Percentiles rank a stretch among this genome's conserved stretches.
These are phyloP conservation scores for Maniola jurtina DNA, from an alignment of 1,140 invertebrate genomes.

Conservation along the genomic window DNA sequence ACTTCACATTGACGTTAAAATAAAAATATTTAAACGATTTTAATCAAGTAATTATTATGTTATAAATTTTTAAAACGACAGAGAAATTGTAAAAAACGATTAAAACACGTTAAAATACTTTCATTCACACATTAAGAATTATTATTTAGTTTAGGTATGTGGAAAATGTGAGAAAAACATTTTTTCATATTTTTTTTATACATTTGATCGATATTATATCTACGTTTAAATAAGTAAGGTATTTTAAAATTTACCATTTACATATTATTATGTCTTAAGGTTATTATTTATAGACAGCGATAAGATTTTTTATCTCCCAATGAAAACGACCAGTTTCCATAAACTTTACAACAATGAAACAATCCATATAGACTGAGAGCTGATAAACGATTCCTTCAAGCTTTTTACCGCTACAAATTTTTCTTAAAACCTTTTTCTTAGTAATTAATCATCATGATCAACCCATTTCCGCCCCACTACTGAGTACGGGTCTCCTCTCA, in stretches of 20 bases:
- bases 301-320: constrained; percentile 52
- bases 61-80: background rate
- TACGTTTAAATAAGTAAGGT: constrained; percentile 29
- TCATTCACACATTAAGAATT: constrained; percentile 13
- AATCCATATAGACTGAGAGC: constrained; percentile 42
- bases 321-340: constrained; percentile 64
- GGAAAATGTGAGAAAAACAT: background rate
- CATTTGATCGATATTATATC: constrained; percentile 21
- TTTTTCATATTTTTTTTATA: constrained; percentile 5
- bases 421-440: background rate
- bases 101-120: constrained; percentile 22
- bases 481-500: too few relatives aligned
- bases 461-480: too few relatives aligned
- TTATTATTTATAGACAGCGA: constrained; percentile 52
- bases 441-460: too few relatives aligned
- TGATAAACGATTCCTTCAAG: constrained; percentile 30
- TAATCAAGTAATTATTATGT: constrained; percentile 13
- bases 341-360: constrained; percentile 76
- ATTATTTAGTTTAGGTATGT: background rate
- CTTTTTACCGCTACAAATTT: background rate
- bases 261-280: constrained; percentile 24
- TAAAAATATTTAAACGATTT: constrained; percentile 19
- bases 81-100: background rate
- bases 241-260: constrained; percentile 29
- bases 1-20: constrained; percentile 9